Evolutionary conservation across 2,888 invertebrate species (phyloP).

Genomic region (Octodonta nipae): DNA sequence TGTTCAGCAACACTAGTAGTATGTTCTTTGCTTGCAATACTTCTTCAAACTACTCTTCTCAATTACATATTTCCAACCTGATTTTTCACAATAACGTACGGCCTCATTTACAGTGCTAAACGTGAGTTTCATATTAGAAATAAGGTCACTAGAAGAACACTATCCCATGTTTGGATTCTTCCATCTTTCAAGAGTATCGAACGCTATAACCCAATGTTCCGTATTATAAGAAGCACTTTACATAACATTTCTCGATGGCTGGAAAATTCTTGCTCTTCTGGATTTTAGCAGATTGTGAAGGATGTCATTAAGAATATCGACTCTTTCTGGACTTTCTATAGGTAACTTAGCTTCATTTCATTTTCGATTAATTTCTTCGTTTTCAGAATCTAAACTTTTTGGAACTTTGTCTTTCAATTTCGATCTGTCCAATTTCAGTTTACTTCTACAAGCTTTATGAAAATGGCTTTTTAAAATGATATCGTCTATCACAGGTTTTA

Average conservation of each 20-base stretch:
- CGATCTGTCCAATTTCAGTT: no score
- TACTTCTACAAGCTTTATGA: no score
- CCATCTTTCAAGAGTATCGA: slow-evolving; percentile 19
- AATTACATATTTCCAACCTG: slow-evolving; percentile 76
- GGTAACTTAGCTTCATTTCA: neutral
- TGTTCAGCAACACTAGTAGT: no score
- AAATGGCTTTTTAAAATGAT: no score
- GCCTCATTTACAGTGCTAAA: slow-evolving; percentile 72
- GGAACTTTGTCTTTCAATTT: slow-evolving; percentile 3
- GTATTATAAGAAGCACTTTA: slow-evolving; percentile 20
- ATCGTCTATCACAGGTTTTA: no score
- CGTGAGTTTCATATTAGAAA: slow-evolving; percentile 70
- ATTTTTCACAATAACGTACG: slow-evolving; percentile 74
- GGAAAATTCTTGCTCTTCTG: slow-evolving; percentile 18
- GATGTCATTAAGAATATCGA: neutral
- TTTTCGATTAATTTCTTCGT: slow-evolving; percentile 1
- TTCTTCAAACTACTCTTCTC: slow-evolving; percentile 49
- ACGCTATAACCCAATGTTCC: slow-evolving; percentile 18
- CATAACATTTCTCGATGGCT: slow-evolving; percentile 22
- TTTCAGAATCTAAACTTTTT: slow-evolving; percentile 3
- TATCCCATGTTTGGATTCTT: slow-evolving; percentile 89
- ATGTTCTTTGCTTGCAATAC: slow-evolving; percentile 62
- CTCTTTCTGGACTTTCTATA: neutral
- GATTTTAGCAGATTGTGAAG: neutral
- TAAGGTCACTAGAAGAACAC: slow-evolving; percentile 82